phyloP scores from a whole-genome alignment of 1,140 invertebrate genomes.

The Drosophila aff. region DNA sequence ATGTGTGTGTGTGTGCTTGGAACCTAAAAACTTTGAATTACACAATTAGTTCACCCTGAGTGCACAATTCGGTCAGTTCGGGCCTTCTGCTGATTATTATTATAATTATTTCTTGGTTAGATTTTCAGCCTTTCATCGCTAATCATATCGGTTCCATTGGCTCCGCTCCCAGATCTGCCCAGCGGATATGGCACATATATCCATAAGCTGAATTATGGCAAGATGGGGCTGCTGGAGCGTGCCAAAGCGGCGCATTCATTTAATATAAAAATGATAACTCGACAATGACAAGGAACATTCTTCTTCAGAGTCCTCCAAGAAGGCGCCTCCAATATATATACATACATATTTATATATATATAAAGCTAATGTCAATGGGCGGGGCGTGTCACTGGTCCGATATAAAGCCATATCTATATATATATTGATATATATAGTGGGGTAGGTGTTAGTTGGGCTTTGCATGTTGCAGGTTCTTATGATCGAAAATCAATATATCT shows the following conservation, averaged over 20 bases:
- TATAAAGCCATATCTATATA: constrained; percentile 17
- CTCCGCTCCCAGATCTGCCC: constrained; percentile 1
- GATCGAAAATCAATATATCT: constrained; percentile 80
- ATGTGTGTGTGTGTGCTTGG: constrained; percentile 15
- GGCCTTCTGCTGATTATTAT: constrained; percentile 6
- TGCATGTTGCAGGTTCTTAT: constrained; percentile 77
- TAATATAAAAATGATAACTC: constrained; percentile 74
- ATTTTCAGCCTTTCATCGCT: constrained; percentile 25
- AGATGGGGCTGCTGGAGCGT: constrained; percentile 47
- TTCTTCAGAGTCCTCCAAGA: constrained; percentile 31
- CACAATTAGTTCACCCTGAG: constrained; percentile 75
- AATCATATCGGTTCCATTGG: constrained; percentile 31
- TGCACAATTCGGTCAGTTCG: constrained; percentile 68
- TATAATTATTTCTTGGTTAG: constrained; percentile 15
- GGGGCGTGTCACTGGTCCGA: constrained; percentile 43
- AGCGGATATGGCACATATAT: constrained; percentile 4
- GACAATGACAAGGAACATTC: constrained; percentile 61
- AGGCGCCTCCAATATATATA: not conserved
- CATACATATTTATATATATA: not conserved
- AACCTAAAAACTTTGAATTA: constrained; percentile 56
- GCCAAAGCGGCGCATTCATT: constrained; percentile 76
- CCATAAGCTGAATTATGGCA: not conserved
- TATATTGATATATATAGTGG: constrained; percentile 8
- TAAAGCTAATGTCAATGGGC: constrained; percentile 40
- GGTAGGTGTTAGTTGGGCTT: constrained; percentile 42